Conservation (phyloP, 2,888 invertebrate species). For the Neoscelio sp. region DNA sequence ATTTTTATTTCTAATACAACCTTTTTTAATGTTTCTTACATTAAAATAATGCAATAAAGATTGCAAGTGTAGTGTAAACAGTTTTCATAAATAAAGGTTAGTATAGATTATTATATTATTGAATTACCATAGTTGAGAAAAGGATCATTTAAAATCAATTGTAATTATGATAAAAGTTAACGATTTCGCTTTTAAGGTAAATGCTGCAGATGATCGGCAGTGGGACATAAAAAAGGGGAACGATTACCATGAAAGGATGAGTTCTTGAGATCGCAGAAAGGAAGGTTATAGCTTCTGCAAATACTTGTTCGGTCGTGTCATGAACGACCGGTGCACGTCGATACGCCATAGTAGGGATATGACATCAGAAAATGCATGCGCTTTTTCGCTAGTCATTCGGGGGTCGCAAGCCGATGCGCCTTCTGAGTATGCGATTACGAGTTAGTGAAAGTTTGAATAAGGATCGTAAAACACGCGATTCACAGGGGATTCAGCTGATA, state of each 20-base stretch:
- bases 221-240: conserved; percentile 11
- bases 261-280: background rate
- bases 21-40: too few species aligned
- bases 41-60: too few species aligned
- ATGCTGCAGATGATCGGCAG: too few species aligned
- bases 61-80: too few species aligned
- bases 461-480: conserved; percentile 14
- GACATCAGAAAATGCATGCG: background rate
- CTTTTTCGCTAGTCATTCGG: conserved; percentile 1
- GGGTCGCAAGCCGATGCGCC: conserved; percentile 16
- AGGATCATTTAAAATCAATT: background rate
- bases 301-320: conserved; percentile 4
- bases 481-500: background rate
- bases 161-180: too few species aligned
- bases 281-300: conserved; percentile 15
- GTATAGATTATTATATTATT: too few species aligned
- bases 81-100: too few species aligned
- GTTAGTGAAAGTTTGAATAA: conserved; percentile 51
- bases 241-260: conserved; percentile 42
- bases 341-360: conserved; percentile 10
- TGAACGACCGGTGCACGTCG: conserved; percentile 16
- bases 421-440: conserved; percentile 30
- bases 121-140: too few species aligned
- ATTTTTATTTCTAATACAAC: too few species aligned
- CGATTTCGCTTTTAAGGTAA: too few species aligned